A percentile compares a stretch with the other conserved stretches of the same genome.
Conservation (phyloP, 2,888 invertebrate genomes). For the Eumacrocentrus americanus region DNA sequence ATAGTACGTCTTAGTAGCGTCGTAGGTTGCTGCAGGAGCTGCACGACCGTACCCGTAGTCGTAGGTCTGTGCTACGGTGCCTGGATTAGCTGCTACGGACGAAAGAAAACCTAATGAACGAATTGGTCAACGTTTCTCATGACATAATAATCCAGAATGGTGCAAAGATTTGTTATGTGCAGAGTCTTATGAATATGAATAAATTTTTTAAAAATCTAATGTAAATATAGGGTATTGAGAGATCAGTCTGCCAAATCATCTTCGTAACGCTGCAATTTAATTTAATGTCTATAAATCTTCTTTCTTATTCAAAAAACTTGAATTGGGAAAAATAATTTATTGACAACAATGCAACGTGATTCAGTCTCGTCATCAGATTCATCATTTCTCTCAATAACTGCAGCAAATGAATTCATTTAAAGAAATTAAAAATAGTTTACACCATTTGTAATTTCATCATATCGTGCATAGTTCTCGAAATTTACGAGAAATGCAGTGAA, state of each 20-base stretch:
- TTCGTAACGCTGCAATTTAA: neutral
- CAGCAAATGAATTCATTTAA: neutral
- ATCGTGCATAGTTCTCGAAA: no score
- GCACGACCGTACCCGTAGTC: conserved; percentile 74
- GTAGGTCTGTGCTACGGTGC: conserved; percentile 69
- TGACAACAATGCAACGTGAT: conserved; percentile 36
- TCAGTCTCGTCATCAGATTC: conserved; percentile 59
- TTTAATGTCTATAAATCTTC: neutral
- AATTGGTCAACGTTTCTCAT: conserved; percentile 38
- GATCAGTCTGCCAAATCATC: conserved; percentile 11
- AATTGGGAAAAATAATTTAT: conserved; percentile 35
- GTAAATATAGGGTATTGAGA: neutral
- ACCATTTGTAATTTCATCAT: no score
- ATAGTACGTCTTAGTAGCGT: conserved; percentile 83
- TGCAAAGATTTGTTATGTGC: neutral
- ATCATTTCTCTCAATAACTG: conserved; percentile 44
- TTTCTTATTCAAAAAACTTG: conserved; percentile 47
- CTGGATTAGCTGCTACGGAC: conserved; percentile 54
- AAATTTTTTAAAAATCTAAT: neutral
- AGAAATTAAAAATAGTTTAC: no score
- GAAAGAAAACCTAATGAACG: conserved; percentile 42
- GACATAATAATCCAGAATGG: conserved; percentile 13
- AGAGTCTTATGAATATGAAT: neutral
- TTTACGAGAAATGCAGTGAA: no score
- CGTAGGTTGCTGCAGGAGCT: conserved; percentile 73